A percentile compares a stretch with the other conserved stretches of the same genome.
phyloP scores from a whole-genome alignment of 2,888 invertebrate species.

The Linnaemya tessellans region DNA sequence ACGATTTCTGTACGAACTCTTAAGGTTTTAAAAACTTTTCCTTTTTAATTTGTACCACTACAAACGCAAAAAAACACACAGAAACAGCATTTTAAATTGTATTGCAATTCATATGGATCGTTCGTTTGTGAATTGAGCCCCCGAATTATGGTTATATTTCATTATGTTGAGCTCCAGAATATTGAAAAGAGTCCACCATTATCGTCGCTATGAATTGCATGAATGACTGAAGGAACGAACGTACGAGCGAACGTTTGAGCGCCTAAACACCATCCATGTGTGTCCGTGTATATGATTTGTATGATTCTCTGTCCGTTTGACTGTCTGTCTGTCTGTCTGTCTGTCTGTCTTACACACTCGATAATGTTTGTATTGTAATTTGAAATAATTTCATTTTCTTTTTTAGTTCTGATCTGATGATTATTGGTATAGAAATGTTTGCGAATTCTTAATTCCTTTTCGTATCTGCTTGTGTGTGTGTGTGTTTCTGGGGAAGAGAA shows the following conservation, averaged over 20 bases:
- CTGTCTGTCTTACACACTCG: conserved; percentile 19
- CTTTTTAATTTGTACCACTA: conserved; percentile 14
- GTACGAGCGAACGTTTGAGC: not conserved
- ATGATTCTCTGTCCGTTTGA: conserved; percentile 4
- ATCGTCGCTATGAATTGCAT: conserved; percentile 16
- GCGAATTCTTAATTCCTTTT: conserved; percentile 11
- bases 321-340: not conserved
- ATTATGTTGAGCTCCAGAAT: conserved; percentile 36
- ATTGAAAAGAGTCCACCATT: conserved; percentile 55
- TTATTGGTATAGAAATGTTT: conserved; percentile 45
- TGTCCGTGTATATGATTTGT: conserved; percentile 13
- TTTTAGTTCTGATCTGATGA: conserved; percentile 47
- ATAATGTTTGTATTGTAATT: conserved; percentile 59
- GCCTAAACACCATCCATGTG: conserved; percentile 2
- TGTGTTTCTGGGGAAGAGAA: conserved; percentile 21
- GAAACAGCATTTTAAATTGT: conserved; percentile 32
- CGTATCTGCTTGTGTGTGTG: conserved; percentile 11
- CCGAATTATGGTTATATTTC: conserved; percentile 69
- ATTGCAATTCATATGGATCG: conserved; percentile 30
- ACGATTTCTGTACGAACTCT: conserved; percentile 62
- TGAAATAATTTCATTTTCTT: conserved; percentile 52
- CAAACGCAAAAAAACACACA: not conserved
- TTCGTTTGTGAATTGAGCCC: conserved; percentile 46
- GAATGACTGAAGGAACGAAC: not conserved
- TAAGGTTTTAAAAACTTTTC: conserved; percentile 33